Evolutionary conservation across 2,888 invertebrate species (phyloP).

Genomic region (Strigamia transsilvanica): DNA sequence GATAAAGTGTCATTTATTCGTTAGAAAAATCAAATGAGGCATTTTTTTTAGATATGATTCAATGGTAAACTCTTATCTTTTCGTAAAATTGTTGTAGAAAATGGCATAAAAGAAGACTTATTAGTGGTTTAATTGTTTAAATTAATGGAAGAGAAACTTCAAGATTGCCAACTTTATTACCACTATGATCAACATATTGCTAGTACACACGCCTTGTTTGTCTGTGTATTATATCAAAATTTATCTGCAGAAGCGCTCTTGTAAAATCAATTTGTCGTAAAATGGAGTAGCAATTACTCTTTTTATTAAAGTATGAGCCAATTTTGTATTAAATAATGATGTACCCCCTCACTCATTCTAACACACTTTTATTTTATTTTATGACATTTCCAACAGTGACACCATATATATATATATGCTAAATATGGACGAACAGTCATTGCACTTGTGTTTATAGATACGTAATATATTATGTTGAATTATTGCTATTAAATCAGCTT

Average conservation of each 20-base stretch:
- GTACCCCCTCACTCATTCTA: not conserved
- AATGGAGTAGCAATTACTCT: not conserved
- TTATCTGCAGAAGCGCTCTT: not conserved
- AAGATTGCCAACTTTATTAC: not conserved
- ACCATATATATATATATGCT: too few species aligned
- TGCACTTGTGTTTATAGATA: not conserved
- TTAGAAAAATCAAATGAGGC: too few species aligned
- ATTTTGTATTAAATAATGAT: too few species aligned
- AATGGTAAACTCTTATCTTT: not conserved
- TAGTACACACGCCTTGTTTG: conserved; percentile 5
- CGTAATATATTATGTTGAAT: not conserved
- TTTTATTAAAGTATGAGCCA: not conserved
- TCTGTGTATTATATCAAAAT: not conserved
- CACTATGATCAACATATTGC: not conserved
- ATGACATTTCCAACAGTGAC: not conserved
- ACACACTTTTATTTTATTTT: not conserved
- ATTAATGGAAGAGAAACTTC: not conserved
- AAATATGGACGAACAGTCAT: too few species aligned
- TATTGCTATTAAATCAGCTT: not conserved
- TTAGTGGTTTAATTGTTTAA: not conserved
- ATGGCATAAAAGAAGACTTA: not conserved
- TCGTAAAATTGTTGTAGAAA: not conserved
- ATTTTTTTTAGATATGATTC: too few species aligned
- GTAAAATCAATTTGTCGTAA: conserved; percentile 16
- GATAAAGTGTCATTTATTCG: too few species aligned